Evolutionary conservation across 2,113 vertebrate genomes (phyloP), one percentile per base, ranked within the genome.

Genomic region (Corythornis vintsioides): DNA sequence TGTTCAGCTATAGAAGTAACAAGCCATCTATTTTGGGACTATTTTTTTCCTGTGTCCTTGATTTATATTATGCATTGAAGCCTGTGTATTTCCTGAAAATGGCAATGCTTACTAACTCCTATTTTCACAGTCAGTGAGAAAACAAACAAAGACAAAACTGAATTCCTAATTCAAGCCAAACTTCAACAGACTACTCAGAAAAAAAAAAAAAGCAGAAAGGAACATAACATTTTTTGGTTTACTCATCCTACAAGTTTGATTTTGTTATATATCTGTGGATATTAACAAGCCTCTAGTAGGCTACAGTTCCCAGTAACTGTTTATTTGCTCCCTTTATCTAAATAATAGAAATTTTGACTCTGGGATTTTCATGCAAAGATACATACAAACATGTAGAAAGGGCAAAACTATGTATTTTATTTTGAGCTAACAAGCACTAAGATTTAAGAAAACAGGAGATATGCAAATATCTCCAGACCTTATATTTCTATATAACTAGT

Each of bases 131-230:
- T 3, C 63, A 73, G 50, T 52, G 64, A 89, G 84, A 85, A 91
- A 85, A 89, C n/a, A 91, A 88, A 83, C 10, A 87, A 73, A 33
- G 40, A 42, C 64, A 91, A 93, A 94, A 69, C n/a, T 38, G 15
- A 91, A 55, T 56, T 91, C 61, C 72, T 75, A 88, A 33, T 74
- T 83, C 56, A 76, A 89, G 50, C 42, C 83, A 83, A 74, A 78
- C 56, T 86, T 60, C 66, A 86, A 40, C 26, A 78, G 76, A 50
- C 76, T 73, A 88, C 28, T 76, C 71, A 88, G 75, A 80, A 77
- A 80, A 90, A 38, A 38, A 38, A n/a, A n/a, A 85, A 71, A 81
- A 15, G 69, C 75, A 91, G 60, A 83, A 80, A 83, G 28, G 55
- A 38, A 88, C 40, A 13, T 33, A 78, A 61, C 4, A 11, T 47